Conservation (phyloP, 1,140 invertebrate genomes). For the Heliconius congener region DNA sequence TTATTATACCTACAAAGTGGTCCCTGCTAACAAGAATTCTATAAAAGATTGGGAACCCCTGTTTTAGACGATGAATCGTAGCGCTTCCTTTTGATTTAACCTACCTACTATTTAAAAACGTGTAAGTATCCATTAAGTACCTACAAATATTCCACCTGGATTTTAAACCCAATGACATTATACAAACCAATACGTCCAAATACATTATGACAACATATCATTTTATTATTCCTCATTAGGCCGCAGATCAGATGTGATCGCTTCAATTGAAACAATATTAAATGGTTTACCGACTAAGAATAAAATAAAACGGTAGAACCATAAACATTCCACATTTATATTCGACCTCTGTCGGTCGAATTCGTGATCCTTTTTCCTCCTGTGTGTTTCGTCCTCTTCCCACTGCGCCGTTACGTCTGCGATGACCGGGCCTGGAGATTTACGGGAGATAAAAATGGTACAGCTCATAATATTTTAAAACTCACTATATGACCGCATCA, state of each 20-base stretch:
- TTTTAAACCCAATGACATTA: neutral
- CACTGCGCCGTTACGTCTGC: conserved; percentile 71
- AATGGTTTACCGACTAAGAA: conserved; percentile 69
- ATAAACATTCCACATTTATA: conserved; percentile 81
- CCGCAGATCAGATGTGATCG: conserved; percentile 64
- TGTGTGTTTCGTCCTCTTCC: conserved; percentile 50
- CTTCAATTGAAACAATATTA: conserved; percentile 81
- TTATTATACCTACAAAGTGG: no score
- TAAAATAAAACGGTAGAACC: conserved; percentile 80
- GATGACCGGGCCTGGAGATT: conserved; percentile 60
- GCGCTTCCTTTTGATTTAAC: neutral
- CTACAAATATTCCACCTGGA: neutral
- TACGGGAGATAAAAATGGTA: conserved; percentile 75
- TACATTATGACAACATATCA: conserved; percentile 33
- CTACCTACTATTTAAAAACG: neutral
- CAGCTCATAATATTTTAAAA: conserved; percentile 78
- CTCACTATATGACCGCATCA: conserved; percentile 66
- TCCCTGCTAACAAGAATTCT: no score
- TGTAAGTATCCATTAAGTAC: neutral
- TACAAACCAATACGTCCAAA: neutral
- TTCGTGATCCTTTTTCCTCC: conserved; percentile 50
- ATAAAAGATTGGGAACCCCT: no score
- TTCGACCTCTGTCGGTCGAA: conserved; percentile 75
- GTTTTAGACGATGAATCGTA: no score
- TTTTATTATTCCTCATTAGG: conserved; percentile 73